A percentile compares a stretch with the other conserved stretches of the same genome.
These are phyloP conservation scores for roundworm (Caenorhabditis elegans) DNA, from an alignment of 1,140 invertebrate genomes.

Conservation along the genomic window DNA sequence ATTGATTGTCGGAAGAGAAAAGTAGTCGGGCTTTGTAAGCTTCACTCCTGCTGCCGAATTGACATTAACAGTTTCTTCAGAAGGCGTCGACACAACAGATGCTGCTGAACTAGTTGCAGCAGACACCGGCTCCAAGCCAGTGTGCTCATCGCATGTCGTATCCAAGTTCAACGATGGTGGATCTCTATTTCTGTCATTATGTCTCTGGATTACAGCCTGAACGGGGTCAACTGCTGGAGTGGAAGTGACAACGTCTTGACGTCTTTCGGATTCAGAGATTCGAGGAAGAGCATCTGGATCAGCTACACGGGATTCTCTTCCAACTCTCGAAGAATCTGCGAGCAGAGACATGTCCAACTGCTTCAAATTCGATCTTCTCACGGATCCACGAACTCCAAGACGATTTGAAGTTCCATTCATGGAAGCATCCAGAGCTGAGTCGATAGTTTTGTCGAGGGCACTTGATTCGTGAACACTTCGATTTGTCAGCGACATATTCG, in stretches of 20 bases:
- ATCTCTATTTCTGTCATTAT: constrained; percentile 1
- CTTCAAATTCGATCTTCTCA: neutral
- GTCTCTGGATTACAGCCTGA: neutral
- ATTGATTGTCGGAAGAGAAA: constrained; percentile 27
- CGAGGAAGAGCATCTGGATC: neutral
- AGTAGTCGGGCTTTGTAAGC: constrained; percentile 32
- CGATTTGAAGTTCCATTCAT: neutral
- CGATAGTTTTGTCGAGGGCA: neutral
- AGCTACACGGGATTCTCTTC: neutral
- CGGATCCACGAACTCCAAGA: constrained; percentile 1
- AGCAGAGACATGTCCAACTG: neutral
- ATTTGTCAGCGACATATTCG: neutral
- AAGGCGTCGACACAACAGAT: neutral
- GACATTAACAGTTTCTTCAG: neutral
- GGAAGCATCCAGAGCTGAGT: neutral
- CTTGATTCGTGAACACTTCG: neutral
- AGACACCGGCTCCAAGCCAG: neutral
- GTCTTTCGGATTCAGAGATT: neutral
- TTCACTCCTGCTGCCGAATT: neutral
- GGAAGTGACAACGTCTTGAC: neutral
- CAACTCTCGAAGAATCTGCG: neutral
- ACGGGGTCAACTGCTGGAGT: constrained; percentile 1
- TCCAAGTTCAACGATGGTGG: constrained; percentile 11
- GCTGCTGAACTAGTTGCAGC: neutral
- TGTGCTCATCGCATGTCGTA: neutral